Conservation (phyloP, 1,140 invertebrate genomes). For the Drosophila jambulina region DNA sequence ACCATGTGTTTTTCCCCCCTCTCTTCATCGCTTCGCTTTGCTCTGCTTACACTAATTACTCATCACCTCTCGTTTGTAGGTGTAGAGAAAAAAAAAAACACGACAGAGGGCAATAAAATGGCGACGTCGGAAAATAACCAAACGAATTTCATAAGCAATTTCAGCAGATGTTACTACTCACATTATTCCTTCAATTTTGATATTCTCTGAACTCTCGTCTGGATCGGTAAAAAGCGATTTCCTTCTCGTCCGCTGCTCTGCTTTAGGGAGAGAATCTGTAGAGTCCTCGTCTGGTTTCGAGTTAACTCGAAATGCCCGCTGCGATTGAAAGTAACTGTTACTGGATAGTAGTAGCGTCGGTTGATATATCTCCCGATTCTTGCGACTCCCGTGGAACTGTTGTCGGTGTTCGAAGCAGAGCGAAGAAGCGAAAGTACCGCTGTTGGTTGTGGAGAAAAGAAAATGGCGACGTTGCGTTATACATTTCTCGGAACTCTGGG, state of each 20-base stretch:
- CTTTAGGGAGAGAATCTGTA: constrained; percentile 32
- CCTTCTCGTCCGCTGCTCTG: constrained; percentile 58
- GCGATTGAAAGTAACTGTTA: constrained; percentile 40
- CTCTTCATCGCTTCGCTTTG: not conserved
- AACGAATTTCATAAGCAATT: constrained; percentile 30
- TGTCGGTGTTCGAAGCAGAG: constrained; percentile 72
- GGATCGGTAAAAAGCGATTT: constrained; percentile 68
- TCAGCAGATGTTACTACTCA: constrained; percentile 40
- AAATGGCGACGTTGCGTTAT: constrained; percentile 83
- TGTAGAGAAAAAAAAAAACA: constrained; percentile 68
- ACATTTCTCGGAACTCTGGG: constrained; percentile 66
- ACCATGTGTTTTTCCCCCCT: constrained; percentile 49
- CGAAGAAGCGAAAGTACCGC: constrained; percentile 78
- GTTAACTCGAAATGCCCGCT: constrained; percentile 62
- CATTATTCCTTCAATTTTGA: constrained; percentile 81
- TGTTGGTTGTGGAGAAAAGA: constrained; percentile 83
- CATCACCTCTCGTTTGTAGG: constrained; percentile 62
- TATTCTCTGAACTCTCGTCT: constrained; percentile 63
- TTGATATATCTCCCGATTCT: constrained; percentile 48
- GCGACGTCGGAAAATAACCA: constrained; percentile 72
- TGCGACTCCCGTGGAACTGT: constrained; percentile 69
- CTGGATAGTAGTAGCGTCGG: constrained; percentile 33
- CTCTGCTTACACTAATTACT: constrained; percentile 65
- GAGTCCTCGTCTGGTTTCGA: constrained; percentile 47
- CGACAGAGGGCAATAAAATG: constrained; percentile 65